Evolutionary conservation across 2,797 vertebrate species (phyloP).

Genomic region (Danio choprae): DNA sequence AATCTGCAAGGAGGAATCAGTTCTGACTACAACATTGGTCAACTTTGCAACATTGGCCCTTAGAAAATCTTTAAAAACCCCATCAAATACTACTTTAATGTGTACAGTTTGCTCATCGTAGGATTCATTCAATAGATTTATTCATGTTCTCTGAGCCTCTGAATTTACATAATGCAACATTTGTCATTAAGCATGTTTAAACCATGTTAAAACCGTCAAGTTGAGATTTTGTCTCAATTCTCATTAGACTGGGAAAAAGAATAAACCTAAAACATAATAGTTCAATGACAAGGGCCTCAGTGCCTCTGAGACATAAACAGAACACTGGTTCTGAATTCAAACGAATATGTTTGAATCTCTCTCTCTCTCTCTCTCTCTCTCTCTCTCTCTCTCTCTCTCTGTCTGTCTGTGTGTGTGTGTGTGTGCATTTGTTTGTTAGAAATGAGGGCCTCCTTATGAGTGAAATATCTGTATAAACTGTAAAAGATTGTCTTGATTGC

Average conservation of each 20-base stretch:
- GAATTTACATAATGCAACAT: neutral
- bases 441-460: neutral
- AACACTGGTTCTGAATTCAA: conserved; percentile 7
- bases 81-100: neutral
- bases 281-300: neutral
- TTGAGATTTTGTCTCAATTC: conserved; percentile 1
- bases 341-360: neutral
- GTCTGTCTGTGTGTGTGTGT: too few species aligned
- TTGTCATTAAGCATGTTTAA: conserved; percentile 1
- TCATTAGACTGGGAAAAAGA: neutral
- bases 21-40: too few species aligned
- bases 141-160: neutral
- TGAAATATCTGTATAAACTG: neutral
- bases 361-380: too few species aligned
- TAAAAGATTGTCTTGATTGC: conserved; percentile 9
- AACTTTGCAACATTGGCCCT: too few species aligned
- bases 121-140: neutral
- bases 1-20: too few species aligned
- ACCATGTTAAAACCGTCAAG: neutral
- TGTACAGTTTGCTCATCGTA: neutral
- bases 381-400: too few species aligned
- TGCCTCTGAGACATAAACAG: conserved; percentile 13
- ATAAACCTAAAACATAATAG: neutral
- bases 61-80: too few species aligned
- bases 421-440: neutral